Conservation (phyloP, 1,140 invertebrate genomes). For the Homarus americanus region DNA sequence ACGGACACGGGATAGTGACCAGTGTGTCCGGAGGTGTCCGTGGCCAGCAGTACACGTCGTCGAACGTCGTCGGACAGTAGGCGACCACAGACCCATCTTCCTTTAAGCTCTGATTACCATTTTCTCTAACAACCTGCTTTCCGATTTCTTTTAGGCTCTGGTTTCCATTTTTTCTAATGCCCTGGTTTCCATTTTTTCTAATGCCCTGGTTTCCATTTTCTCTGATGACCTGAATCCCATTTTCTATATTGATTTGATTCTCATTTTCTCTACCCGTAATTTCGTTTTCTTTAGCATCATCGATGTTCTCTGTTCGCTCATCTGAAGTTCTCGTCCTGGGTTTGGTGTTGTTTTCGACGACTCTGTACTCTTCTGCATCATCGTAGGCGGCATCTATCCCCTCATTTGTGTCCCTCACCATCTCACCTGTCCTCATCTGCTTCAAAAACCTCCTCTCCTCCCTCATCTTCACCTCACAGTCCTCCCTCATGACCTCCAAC, state of each 20-base stretch:
- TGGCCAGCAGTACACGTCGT: constrained; percentile 55
- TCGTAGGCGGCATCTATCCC: not conserved
- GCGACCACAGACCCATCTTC: constrained; percentile 19
- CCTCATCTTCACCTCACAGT: constrained; percentile 43
- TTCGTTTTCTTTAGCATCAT: not conserved
- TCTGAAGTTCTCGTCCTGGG: not conserved
- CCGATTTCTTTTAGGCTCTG: not conserved
- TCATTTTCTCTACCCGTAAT: not conserved
- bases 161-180: too few relatives aligned
- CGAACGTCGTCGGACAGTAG: constrained; percentile 39
- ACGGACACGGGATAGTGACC: constrained; percentile 33
- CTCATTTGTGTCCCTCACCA: not conserved
- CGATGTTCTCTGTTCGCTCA: not conserved
- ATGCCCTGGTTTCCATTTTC: not conserved
- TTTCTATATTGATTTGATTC: not conserved
- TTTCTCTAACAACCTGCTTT: not conserved
- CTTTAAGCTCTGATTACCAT: not conserved
- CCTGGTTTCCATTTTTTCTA: not conserved
- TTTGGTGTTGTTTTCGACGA: not conserved
- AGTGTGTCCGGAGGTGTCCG: constrained; percentile 20
- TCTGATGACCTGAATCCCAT: not conserved
- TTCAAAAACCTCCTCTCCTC: not conserved
- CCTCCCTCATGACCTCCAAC: constrained; percentile 28
- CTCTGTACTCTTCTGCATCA: not conserved
- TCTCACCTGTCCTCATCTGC: not conserved